Conservation (phyloP, 2,888 invertebrate genomes). For the Eulithis prunata region DNA sequence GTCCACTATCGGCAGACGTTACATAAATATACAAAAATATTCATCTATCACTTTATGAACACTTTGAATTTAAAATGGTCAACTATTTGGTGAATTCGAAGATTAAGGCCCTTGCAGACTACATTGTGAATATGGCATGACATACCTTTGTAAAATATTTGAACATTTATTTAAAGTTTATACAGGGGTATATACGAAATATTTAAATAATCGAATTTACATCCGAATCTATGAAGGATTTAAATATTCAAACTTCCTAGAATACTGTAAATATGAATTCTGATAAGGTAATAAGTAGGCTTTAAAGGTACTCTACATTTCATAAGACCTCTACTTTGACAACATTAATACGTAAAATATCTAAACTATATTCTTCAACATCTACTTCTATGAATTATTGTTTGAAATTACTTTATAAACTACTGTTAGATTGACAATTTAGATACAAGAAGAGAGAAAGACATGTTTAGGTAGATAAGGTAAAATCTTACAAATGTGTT, state of each 20-base stretch:
- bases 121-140: constrained; percentile 24
- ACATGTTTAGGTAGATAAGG: constrained; percentile 36
- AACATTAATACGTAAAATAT: constrained; percentile 56
- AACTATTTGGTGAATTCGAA: constrained; percentile 63
- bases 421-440: constrained; percentile 31
- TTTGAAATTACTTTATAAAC: constrained; percentile 35
- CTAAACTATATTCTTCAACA: constrained; percentile 69
- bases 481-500: constrained; percentile 73
- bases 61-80: constrained; percentile 79
- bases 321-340: constrained; percentile 70
- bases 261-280: constrained; percentile 34
- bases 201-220: constrained; percentile 31
- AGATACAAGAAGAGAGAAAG: constrained; percentile 32
- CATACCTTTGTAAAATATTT: constrained; percentile 30
- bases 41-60: constrained; percentile 81
- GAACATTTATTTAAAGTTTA: constrained; percentile 25
- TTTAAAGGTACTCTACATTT: constrained; percentile 52
- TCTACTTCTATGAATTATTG: constrained; percentile 53
- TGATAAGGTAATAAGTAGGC: constrained; percentile 42
- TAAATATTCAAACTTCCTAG: constrained; percentile 13
- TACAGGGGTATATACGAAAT: constrained; percentile 33
- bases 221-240: constrained; percentile 27
- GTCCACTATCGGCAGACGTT: constrained; percentile 46
- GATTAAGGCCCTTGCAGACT: constrained; percentile 47
- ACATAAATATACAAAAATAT: constrained; percentile 77